These are phyloP conservation scores for Cherax destructor DNA, from an alignment of 1,140 invertebrate genomes.

Conservation along the genomic window DNA sequence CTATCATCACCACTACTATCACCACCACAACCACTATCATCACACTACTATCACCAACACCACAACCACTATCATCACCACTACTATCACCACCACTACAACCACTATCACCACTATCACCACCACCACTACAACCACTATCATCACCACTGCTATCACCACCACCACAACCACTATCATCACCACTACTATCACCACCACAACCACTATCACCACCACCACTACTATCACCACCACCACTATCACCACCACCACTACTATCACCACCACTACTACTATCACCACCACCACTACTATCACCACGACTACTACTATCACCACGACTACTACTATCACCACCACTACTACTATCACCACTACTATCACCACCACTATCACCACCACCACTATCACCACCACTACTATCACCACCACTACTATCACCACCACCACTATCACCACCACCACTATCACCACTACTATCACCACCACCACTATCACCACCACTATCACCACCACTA, in stretches of 20 bases:
- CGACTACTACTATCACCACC: too few species aligned
- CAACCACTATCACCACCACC: conserved; percentile 9
- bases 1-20: too few species aligned
- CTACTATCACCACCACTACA: neutral
- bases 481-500: conserved; percentile 9
- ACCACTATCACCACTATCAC: conserved; percentile 9
- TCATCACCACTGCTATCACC: too few species aligned
- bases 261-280: conserved; percentile 9
- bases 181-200: too few species aligned
- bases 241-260: conserved; percentile 9
- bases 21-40: too few species aligned
- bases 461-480: conserved; percentile 9
- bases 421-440: conserved; percentile 9
- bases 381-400: conserved; percentile 9
- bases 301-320: too few species aligned
- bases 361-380: conserved; percentile 10
- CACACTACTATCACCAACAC: too few species aligned
- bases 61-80: too few species aligned
- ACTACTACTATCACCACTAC: conserved; percentile 10
- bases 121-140: conserved; percentile 4
- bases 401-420: conserved; percentile 9
- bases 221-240: conserved; percentile 9
- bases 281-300: conserved; percentile 9
- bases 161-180: too few species aligned
- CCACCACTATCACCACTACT: conserved; percentile 9